Conservation (phyloP, 2,797 vertebrate genomes). For the Sebastes kiyomatsui region DNA sequence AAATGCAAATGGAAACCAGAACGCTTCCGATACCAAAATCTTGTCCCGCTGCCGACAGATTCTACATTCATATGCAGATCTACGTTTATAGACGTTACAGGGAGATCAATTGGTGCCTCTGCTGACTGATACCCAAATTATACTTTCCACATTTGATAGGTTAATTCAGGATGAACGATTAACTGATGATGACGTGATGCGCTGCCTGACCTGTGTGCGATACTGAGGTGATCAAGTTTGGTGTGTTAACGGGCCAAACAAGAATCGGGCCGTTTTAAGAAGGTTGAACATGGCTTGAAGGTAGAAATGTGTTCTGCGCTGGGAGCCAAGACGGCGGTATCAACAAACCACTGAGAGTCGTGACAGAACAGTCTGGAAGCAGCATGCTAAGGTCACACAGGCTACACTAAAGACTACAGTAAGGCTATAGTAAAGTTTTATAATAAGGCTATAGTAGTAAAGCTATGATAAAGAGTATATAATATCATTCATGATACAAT, state of each 20-base stretch:
- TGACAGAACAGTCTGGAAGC: not conserved
- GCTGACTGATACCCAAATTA: too few species aligned
- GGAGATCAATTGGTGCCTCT: too few species aligned
- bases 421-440: constrained; percentile 10
- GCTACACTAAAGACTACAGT: not conserved
- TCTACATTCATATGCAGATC: too few species aligned
- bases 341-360: not conserved
- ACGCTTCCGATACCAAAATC: too few species aligned
- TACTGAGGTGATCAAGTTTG: not conserved
- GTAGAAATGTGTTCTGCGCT: not conserved
- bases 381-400: not conserved
- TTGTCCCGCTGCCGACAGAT: too few species aligned
- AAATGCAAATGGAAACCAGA: not conserved
- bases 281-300: not conserved
- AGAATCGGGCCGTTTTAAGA: not conserved
- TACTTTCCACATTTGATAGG: too few species aligned
- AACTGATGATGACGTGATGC: not conserved
- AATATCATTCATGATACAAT: not conserved
- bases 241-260: not conserved
- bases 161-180: not conserved
- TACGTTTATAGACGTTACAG: too few species aligned
- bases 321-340: not conserved
- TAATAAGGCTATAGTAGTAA: constrained; percentile 27
- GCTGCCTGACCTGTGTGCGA: not conserved
- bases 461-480: constrained; percentile 1